A percentile compares a stretch with the other conserved stretches of the same genome.
phyloP scores from a whole-genome alignment of 2,797 vertebrate genomes.

The Cetoscarus ocellatus region DNA sequence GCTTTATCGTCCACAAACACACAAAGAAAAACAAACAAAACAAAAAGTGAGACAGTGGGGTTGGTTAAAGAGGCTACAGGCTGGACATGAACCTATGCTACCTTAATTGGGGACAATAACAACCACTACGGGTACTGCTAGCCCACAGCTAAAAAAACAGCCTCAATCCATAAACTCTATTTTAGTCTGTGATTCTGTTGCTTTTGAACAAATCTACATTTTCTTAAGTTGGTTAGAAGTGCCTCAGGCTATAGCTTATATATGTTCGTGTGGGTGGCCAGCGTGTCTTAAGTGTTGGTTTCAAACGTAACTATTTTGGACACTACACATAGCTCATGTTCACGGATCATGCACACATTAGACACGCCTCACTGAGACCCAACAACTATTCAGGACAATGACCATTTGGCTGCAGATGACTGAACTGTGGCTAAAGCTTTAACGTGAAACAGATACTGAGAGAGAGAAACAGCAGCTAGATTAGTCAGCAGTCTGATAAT shows the following conservation, averaged over 20 bases:
- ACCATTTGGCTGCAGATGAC: constrained; percentile 27
- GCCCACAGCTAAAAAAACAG: no score
- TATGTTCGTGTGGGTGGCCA: background rate
- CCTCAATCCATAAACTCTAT: no score
- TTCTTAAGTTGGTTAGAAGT: no score
- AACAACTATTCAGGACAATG: constrained; percentile 44
- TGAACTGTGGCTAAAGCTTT: constrained; percentile 11
- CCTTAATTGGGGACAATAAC: no score
- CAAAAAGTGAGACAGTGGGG: no score
- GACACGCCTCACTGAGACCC: constrained; percentile 54
- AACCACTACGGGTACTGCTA: no score
- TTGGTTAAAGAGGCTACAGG: no score
- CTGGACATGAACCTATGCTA: no score
- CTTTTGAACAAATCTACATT: no score
- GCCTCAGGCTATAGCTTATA: background rate
- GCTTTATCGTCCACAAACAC: no score
- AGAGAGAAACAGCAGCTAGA: constrained; percentile 6
- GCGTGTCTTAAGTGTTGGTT: constrained; percentile 24
- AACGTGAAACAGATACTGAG: constrained; percentile 10
- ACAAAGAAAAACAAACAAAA: background rate
- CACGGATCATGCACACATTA: constrained; percentile 67
- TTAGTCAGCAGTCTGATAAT: background rate
- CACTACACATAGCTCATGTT: constrained; percentile 53
- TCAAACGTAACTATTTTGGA: constrained; percentile 45
- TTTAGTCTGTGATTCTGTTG: no score